Conservation (phyloP, 2,888 invertebrate genomes). For the Pseudococcus jackbeardsleyi region DNA sequence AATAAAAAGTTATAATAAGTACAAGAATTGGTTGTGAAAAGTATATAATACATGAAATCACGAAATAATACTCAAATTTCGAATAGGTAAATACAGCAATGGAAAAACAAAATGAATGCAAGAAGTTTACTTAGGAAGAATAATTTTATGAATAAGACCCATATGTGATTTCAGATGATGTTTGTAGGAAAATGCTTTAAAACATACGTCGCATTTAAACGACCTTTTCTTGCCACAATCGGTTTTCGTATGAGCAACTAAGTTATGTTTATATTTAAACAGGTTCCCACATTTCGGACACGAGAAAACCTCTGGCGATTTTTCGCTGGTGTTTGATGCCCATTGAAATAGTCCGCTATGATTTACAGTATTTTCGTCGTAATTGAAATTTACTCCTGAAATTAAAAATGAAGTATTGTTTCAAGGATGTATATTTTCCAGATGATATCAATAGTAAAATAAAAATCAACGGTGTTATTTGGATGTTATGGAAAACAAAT, state of each 20-base stretch:
- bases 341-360: neutral
- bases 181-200: constrained; percentile 69
- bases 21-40: neutral
- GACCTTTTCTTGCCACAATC: constrained; percentile 57
- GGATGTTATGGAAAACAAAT: too few relatives aligned
- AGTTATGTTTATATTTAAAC: constrained; percentile 58
- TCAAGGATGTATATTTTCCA: too few relatives aligned
- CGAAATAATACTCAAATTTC: neutral
- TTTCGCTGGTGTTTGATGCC: too few relatives aligned
- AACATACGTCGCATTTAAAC: constrained; percentile 68
- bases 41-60: neutral
- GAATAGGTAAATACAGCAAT: neutral
- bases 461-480: too few relatives aligned
- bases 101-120: neutral
- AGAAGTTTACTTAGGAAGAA: neutral
- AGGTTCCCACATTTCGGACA: neutral
- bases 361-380: neutral
- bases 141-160: constrained; percentile 31
- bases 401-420: too few relatives aligned
- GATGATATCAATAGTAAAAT: too few relatives aligned
- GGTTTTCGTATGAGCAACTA: constrained; percentile 52
- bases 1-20: too few relatives aligned
- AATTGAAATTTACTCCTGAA: too few relatives aligned
- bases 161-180: constrained; percentile 67
- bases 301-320: neutral